Conservation (phyloP, 1,140 invertebrate species). For the Pogonomyrmex californicus region DNA sequence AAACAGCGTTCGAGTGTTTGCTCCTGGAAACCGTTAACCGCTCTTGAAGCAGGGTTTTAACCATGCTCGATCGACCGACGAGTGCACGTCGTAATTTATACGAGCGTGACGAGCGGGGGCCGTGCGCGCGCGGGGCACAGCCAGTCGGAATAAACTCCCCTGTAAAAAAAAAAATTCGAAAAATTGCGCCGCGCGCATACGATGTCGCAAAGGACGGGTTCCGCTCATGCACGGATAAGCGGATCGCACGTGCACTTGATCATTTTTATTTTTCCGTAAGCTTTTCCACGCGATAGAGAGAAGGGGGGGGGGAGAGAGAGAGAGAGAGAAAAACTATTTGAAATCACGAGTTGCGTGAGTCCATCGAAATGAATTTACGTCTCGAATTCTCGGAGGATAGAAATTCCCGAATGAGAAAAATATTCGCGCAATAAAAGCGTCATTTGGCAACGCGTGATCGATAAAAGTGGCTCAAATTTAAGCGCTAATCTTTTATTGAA, state of each 20-base stretch:
- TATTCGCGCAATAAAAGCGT: background rate
- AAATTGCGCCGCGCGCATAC: slow-evolving; percentile 5
- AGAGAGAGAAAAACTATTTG: background rate
- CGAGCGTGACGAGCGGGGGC: slow-evolving; percentile 9
- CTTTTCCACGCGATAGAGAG: background rate
- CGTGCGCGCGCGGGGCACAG: background rate
- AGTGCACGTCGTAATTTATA: slow-evolving; percentile 44
- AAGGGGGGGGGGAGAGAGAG: too few relatives aligned
- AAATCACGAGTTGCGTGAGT: background rate
- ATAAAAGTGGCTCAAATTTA: background rate
- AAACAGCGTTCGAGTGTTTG: slow-evolving; percentile 61
- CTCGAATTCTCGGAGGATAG: background rate
- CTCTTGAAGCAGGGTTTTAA: slow-evolving; percentile 44
- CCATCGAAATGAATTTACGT: background rate
- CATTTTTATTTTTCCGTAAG: slow-evolving; percentile 16
- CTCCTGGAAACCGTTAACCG: slow-evolving; percentile 52
- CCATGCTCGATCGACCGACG: slow-evolving; percentile 53
- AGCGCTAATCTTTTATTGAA: background rate
- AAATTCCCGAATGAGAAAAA: background rate
- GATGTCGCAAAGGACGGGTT: background rate
- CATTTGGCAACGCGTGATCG: background rate
- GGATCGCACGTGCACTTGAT: slow-evolving; percentile 1
- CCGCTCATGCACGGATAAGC: background rate
- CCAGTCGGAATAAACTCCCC: slow-evolving; percentile 17
- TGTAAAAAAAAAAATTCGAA: slow-evolving; percentile 50